Conservation (phyloP, 2,888 invertebrate species). For the Stenolophus ochropezus region DNA sequence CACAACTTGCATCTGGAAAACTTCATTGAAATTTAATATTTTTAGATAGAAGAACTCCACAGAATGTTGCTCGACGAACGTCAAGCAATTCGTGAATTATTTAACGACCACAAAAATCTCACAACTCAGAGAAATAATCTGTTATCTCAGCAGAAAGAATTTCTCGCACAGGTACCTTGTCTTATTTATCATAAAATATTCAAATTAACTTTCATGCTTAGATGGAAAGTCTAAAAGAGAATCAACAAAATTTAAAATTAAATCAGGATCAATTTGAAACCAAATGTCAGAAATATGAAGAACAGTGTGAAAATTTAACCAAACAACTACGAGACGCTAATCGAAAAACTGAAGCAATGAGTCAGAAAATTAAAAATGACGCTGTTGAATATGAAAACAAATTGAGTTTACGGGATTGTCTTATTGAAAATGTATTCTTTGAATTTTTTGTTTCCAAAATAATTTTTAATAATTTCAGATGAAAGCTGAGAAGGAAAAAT, state of each 20-base stretch:
- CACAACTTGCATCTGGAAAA: no score
- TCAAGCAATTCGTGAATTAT: constrained; percentile 66
- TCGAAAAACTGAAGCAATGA: constrained; percentile 16
- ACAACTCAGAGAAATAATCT: constrained; percentile 66
- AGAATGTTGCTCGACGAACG: constrained; percentile 65
- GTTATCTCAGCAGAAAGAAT: constrained; percentile 64
- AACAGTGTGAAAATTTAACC: constrained; percentile 5
- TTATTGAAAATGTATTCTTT: constrained; percentile 41
- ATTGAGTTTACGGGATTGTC: constrained; percentile 30
- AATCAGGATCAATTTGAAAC: neutral
- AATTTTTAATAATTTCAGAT: constrained; percentile 62
- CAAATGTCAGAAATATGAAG: constrained; percentile 42
- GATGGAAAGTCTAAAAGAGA: constrained; percentile 44
- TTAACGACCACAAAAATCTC: constrained; percentile 66
- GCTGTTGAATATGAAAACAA: constrained; percentile 46
- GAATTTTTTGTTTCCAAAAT: neutral
- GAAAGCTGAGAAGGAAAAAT: constrained; percentile 65
- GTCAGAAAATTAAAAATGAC: constrained; percentile 15
- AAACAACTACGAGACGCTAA: constrained; percentile 38
- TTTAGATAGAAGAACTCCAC: constrained; percentile 69
- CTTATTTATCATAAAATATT: constrained; percentile 30
- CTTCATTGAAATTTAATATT: no score
- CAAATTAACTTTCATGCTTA: constrained; percentile 10
- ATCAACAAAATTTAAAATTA: constrained; percentile 17
- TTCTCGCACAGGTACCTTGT: constrained; percentile 63